Evolutionary conservation across 2,113 vertebrate species (phyloP), one percentile per base, ranked within the genome.

Genomic region (Catagonus wagneri): DNA sequence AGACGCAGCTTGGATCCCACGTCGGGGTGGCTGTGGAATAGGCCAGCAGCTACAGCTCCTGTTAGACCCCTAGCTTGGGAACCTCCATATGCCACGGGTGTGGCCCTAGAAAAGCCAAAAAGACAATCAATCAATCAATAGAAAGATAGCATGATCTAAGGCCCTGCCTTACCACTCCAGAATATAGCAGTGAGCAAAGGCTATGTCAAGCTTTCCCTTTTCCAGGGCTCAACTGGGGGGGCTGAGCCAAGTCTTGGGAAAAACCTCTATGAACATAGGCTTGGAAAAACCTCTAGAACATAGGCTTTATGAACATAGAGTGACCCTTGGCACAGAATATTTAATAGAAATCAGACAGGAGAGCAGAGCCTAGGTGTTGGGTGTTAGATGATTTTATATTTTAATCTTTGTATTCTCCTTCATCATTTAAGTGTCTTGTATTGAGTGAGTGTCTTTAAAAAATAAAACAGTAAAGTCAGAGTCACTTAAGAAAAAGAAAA

Each of bases 321-420:
- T 60, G 54, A 81, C 44, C 15, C 52, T 68, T 5, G 3, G 13
- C n/a, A 54, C 17, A 56, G 60, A 56, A 50, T 36, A 29, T 54
- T 81, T 60, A 9, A 17, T 25, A 44, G 20, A 39, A 22, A 74
- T 79, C 16, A 58, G 65, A 29, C 9, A 61, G 75, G 56, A 54
- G 25, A 32, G 25, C 29, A 13, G 78, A 91, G 11, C 17, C 19
- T 29, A 54, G 29, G 19, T 71, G 19, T 22, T 84, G 65, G 22
- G 7, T 79, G 22, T 60, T 69, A 16, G 36, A 75, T 60, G 81
- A 80, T 65, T 97, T 81, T 72, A 71, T 60, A 63, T 63, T 81
- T 91, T 63, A 19, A 7, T 72, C 66, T 81, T 91, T 95, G 61
- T 60, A 61, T 65, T 85, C 58, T 90, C 86, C 39, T 56, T 52